Percentiles rank a stretch among this genome's conserved stretches.
Conservation (phyloP, 2,113 vertebrate genomes). For the Oncorhynchus keta region DNA sequence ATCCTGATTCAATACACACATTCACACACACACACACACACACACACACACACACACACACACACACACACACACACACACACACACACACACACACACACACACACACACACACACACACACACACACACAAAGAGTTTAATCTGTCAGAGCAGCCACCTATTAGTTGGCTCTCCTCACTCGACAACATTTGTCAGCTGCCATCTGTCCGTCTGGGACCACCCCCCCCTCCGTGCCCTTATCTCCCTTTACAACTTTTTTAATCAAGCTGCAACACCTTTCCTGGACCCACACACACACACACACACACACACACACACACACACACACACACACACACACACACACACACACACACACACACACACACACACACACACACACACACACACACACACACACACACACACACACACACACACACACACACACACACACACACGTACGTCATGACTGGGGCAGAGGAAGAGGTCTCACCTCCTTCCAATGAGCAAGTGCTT, state of each 20-base stretch:
- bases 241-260: slow-evolving; percentile 51
- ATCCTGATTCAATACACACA: background rate
- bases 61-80: slow-evolving; percentile 32
- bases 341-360: slow-evolving; percentile 7
- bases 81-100: slow-evolving; percentile 31
- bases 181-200: slow-evolving; percentile 75
- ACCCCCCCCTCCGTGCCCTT: slow-evolving; percentile 21
- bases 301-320: slow-evolving; percentile 7
- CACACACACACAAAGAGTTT: slow-evolving; percentile 29
- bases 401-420: slow-evolving; percentile 13
- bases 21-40: slow-evolving; percentile 21
- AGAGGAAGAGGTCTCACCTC: slow-evolving; percentile 15
- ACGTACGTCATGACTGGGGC: slow-evolving; percentile 22
- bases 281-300: slow-evolving; percentile 25
- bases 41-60: slow-evolving; percentile 16
- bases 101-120: slow-evolving; percentile 32
- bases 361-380: slow-evolving; percentile 13
- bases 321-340: slow-evolving; percentile 13
- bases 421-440: slow-evolving; percentile 8
- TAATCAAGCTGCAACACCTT: slow-evolving; percentile 69
- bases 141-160: slow-evolving; percentile 65
- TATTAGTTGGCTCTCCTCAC: slow-evolving; percentile 58
- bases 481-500: slow-evolving; percentile 38
- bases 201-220: slow-evolving; percentile 71
- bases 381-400: slow-evolving; percentile 7